Evolutionary conservation across 2,888 invertebrate genomes (phyloP).

Genomic region (Torymus aiolomorphi): DNA sequence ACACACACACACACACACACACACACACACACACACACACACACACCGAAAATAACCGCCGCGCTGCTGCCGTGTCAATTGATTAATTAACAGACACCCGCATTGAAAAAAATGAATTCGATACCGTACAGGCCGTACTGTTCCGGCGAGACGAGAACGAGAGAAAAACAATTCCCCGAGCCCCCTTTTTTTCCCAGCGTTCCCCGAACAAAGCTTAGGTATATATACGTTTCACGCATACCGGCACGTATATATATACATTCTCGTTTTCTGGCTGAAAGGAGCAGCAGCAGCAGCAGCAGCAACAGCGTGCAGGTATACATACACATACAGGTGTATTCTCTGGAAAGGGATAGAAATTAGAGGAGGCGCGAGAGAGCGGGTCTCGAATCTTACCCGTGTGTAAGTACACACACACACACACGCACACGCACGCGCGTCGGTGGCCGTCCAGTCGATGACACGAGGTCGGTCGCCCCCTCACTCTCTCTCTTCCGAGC

Average conservation of each 20-base stretch:
- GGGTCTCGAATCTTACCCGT: not conserved
- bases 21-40: no score
- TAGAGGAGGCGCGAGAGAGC: conserved; percentile 30
- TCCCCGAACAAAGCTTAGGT: conserved; percentile 31
- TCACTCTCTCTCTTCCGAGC: conserved; percentile 41
- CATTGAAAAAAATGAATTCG: no score
- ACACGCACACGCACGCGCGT: no score
- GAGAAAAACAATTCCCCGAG: not conserved
- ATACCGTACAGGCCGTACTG: no score
- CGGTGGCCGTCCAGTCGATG: conserved; percentile 13
- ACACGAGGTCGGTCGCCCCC: conserved; percentile 12
- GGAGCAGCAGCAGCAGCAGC: not conserved
- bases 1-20: no score
- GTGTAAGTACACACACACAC: not conserved
- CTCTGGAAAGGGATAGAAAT: conserved; percentile 33
- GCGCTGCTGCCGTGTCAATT: no score
- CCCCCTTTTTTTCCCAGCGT: conserved; percentile 13
- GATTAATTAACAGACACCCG: no score
- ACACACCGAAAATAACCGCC: no score
- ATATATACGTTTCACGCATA: conserved; percentile 7
- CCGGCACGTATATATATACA: conserved; percentile 21
- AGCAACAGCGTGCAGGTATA: not conserved
- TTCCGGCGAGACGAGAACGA: not conserved
- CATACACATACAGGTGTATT: not conserved
- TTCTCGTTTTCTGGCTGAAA: conserved; percentile 23